Percentiles rank a stretch among this genome's conserved stretches.
phyloP scores from a whole-genome alignment of 2,888 invertebrate species.

The Drosophila peninsularis region DNA sequence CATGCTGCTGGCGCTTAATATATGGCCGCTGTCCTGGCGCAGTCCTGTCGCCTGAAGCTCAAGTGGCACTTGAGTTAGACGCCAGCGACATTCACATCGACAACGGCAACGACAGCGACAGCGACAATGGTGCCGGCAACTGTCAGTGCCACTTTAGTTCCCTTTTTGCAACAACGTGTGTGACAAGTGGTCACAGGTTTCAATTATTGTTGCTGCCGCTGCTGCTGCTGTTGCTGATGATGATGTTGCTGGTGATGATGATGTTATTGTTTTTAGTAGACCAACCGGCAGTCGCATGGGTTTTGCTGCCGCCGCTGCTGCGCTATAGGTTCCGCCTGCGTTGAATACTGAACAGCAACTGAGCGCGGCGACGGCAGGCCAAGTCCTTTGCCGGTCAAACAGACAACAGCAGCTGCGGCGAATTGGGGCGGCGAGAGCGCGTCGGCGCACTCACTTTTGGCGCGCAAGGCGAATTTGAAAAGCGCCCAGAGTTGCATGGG shows the following conservation, averaged over 20 bases:
- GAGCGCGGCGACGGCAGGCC: slow-evolving; percentile 44
- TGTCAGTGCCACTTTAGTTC: slow-evolving; percentile 49
- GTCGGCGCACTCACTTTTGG: slow-evolving; percentile 58
- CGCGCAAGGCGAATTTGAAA: slow-evolving; percentile 51
- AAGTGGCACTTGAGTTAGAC: slow-evolving; percentile 52
- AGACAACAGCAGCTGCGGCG: slow-evolving; percentile 57
- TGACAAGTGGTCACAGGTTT: slow-evolving; percentile 69
- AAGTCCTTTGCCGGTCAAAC: slow-evolving; percentile 67
- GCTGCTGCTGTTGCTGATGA: background rate
- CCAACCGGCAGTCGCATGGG: slow-evolving; percentile 28
- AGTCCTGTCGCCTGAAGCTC: slow-evolving; percentile 30
- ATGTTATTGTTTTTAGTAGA: slow-evolving; percentile 44
- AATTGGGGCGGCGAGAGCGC: slow-evolving; percentile 55
- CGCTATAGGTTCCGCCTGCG: slow-evolving; percentile 35
- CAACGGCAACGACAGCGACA: slow-evolving; percentile 7
- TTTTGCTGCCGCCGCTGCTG: slow-evolving; percentile 18
- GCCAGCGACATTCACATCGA: slow-evolving; percentile 17
- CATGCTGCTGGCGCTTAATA: slow-evolving; percentile 29
- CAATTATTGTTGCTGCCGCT: slow-evolving; percentile 43
- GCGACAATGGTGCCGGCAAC: slow-evolving; percentile 41
- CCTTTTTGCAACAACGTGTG: slow-evolving; percentile 47
- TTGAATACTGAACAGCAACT: slow-evolving; percentile 62
- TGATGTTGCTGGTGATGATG: slow-evolving; percentile 4
- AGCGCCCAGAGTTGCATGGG: slow-evolving; percentile 48
- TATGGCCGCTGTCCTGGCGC: slow-evolving; percentile 33